These are phyloP conservation scores for Polyploca ridens DNA, from an alignment of 2,888 invertebrate genomes.

Conservation along the genomic window DNA sequence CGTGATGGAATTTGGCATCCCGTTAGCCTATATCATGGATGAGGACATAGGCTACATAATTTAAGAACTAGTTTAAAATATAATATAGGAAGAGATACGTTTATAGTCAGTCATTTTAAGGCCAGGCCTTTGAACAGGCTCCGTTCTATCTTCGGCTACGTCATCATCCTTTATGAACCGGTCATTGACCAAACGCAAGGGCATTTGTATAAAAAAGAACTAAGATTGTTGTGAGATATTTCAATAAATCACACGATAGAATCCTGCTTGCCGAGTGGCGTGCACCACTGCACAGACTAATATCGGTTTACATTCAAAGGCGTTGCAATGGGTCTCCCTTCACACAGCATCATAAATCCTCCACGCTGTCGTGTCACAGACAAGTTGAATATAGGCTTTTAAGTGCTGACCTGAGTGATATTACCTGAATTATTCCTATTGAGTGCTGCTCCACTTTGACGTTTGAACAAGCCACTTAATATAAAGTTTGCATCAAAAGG, in stretches of 20 bases:
- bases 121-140: no score
- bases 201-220: neutral
- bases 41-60: no score
- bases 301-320: neutral
- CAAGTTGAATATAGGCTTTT: neutral
- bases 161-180: no score
- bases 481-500: neutral
- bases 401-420: neutral
- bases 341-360: neutral
- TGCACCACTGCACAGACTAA: neutral
- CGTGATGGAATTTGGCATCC: no score
- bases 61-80: no score
- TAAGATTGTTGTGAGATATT: neutral
- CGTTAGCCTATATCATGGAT: no score
- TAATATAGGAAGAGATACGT: no score
- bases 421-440: constrained; percentile 4
- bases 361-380: neutral
- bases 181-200: no score
- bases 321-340: neutral
- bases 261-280: neutral
- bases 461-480: neutral
- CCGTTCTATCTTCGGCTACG: no score
- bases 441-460: neutral
- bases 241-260: neutral
- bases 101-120: no score